These are phyloP conservation scores for Euura saliciscinereae DNA, from an alignment of 1,140 invertebrate species.

Conservation along the genomic window DNA sequence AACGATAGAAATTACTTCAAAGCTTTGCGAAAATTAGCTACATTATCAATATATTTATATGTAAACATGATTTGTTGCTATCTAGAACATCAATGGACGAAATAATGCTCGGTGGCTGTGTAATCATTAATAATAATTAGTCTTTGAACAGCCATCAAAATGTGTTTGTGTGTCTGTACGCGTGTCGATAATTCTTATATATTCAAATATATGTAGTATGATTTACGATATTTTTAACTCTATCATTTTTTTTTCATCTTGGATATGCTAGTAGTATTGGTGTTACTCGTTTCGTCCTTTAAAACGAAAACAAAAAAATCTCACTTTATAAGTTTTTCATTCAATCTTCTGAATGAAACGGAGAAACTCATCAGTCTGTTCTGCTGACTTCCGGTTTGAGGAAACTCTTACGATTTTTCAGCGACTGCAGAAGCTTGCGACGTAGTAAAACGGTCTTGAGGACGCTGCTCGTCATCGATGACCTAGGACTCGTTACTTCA, in stretches of 20 bases:
- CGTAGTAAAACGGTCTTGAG: conserved; percentile 51
- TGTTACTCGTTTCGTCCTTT: background rate
- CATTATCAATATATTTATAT: conserved; percentile 19
- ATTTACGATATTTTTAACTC: no score
- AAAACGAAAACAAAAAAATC: background rate
- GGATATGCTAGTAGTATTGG: background rate
- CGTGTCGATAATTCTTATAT: no score
- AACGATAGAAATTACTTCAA: background rate
- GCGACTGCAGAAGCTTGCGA: conserved; percentile 36
- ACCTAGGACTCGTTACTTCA: conserved; percentile 50
- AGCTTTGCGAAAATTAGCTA: no score
- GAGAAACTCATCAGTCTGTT: conserved; percentile 22
- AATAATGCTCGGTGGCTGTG: conserved; percentile 25
- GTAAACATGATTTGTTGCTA: conserved; percentile 27
- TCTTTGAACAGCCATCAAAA: no score
- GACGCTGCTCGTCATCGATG: conserved; percentile 39
- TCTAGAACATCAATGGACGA: conserved; percentile 46
- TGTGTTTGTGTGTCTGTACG: no score
- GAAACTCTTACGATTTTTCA: conserved; percentile 44
- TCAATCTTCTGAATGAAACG: background rate
- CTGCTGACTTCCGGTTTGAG: conserved; percentile 34
- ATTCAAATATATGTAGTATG: no score
- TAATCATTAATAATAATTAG: no score
- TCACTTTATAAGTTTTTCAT: background rate
- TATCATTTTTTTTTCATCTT: background rate